phyloP scores from a whole-genome alignment of 2,113 vertebrate genomes.

The Miniopterus natalensis region DNA sequence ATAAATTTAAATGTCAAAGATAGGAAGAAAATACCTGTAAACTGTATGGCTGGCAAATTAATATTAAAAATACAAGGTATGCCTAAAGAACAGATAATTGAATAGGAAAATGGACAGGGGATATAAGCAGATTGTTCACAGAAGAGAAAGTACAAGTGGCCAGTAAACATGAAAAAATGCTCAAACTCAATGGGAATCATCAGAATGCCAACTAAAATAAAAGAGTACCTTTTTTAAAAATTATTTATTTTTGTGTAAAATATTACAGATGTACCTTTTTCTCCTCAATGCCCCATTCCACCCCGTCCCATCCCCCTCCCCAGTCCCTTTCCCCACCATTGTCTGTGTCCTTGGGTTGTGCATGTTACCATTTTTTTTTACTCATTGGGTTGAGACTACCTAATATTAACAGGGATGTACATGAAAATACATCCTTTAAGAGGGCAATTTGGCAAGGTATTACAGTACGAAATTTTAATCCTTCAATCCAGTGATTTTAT shows the following conservation, averaged over 20 bases:
- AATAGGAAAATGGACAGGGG: not conserved
- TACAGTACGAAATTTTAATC: not conserved
- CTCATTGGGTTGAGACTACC: not conserved
- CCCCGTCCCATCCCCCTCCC: too few species aligned
- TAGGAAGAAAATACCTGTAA: constrained; percentile 16
- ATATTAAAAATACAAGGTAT: not conserved
- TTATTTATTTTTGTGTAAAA: too few species aligned
- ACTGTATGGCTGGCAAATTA: constrained; percentile 26
- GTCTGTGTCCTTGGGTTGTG: too few species aligned
- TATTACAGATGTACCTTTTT: too few species aligned
- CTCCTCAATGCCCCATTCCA: too few species aligned
- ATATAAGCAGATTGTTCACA: not conserved
- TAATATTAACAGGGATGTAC: not conserved
- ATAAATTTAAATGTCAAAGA: constrained; percentile 38
- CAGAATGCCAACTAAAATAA: not conserved
- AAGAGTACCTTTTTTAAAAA: not conserved
- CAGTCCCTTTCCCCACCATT: too few species aligned
- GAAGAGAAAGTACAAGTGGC: not conserved
- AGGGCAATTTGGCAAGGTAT: not conserved
- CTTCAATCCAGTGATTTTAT: not conserved
- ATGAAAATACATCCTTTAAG: constrained; percentile 3
- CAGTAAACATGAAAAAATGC: not conserved
- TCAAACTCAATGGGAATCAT: not conserved
- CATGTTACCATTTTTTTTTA: not conserved
- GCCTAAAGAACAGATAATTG: not conserved